A percentile compares a stretch with the other conserved stretches of the same genome.
phyloP scores from a whole-genome alignment of 30 jellyfish, hydroid and myxozoan genomes.

The Turritopsis dohrnii region DNA sequence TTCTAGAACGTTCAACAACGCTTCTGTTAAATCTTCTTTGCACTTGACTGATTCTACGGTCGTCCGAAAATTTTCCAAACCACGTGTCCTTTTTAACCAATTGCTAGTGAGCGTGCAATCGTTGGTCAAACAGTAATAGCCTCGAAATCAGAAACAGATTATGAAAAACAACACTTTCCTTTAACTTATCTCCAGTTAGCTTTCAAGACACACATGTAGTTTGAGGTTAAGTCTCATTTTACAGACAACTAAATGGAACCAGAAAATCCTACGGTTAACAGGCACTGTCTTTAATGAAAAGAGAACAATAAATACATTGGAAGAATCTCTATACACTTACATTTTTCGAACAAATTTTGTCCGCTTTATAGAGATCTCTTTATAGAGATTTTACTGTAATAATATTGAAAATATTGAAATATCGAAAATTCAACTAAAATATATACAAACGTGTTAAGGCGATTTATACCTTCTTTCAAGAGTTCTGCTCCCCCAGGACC shows the following conservation, averaged over 20 bases:
- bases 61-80: constrained; percentile 38
- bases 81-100: constrained; percentile 55
- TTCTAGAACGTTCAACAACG: constrained; percentile 37
- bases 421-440: no score
- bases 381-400: no score
- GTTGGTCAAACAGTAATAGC: constrained; percentile 55
- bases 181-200: no score
- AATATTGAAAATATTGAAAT: no score
- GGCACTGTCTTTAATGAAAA: neutral
- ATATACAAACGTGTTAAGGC: no score
- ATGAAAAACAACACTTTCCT: no score
- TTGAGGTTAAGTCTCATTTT: no score
- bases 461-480: neutral
- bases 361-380: no score
- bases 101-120: constrained; percentile 37
- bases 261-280: no score
- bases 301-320: neutral
- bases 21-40: constrained; percentile 39
- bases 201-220: no score
- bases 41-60: constrained; percentile 9
- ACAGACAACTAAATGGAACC: no score
- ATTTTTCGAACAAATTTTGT: no score
- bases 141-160: neutral
- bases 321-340: neutral
- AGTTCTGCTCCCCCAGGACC: neutral